phyloP scores from a whole-genome alignment of 2,888 invertebrate species.

The Gymnosoma rotundatum region DNA sequence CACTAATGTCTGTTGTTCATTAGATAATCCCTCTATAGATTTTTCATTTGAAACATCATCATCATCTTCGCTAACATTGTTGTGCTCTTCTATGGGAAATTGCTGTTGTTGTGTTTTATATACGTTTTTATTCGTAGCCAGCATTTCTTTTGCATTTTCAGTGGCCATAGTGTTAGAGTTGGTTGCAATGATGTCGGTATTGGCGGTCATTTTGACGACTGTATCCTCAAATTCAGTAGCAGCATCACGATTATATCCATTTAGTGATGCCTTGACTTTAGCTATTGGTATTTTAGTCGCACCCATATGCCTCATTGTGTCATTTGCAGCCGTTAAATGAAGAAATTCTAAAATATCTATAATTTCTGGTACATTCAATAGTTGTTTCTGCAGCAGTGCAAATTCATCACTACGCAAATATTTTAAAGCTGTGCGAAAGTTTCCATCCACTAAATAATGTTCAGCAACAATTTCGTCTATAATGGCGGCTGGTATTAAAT shows the following conservation, averaged over 20 bases:
- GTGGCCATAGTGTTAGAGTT: conserved; percentile 9
- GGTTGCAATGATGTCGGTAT: conserved; percentile 28
- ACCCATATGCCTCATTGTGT: conserved; percentile 44
- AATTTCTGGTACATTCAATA: conserved; percentile 76
- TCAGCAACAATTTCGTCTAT: conserved; percentile 76
- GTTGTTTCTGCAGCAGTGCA: conserved; percentile 71
- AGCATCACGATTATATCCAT: conserved; percentile 47
- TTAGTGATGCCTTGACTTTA: conserved; percentile 29
- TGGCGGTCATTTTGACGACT: conserved; percentile 50
- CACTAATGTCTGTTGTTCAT: conserved; percentile 40
- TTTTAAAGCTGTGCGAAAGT: conserved; percentile 75
- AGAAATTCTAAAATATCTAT: conserved; percentile 75
- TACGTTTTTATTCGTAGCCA: conserved; percentile 7
- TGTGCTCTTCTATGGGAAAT: conserved; percentile 5
- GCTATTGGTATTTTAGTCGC: conserved; percentile 38
- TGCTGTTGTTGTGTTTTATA: conserved; percentile 36
- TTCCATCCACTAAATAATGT: conserved; percentile 75
- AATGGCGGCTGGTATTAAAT: conserved; percentile 74
- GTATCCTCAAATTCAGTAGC: conserved; percentile 27
- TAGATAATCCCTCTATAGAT: conserved; percentile 8
- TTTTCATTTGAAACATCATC: conserved; percentile 32
- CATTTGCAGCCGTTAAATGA: conserved; percentile 74
- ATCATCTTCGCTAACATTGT: conserved; percentile 1
- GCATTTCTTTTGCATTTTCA: conserved; percentile 2
- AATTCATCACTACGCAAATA: conserved; percentile 76